Conservation (phyloP, 1,140 invertebrate genomes). For the Neotoxoptera formosana region DNA sequence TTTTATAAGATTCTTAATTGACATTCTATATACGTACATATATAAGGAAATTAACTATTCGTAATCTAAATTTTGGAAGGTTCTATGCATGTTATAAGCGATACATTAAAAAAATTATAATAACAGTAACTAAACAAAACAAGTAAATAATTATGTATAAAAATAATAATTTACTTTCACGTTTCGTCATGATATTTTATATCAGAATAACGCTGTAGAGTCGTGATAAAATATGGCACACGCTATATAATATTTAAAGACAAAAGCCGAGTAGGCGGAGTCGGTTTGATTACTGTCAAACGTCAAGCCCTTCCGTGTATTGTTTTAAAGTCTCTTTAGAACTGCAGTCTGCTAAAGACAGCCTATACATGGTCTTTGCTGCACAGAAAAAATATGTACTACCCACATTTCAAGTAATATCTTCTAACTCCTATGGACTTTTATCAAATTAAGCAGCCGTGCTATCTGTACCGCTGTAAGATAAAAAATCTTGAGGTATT, state of each 20-base stretch:
- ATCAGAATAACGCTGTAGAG: slow-evolving; percentile 23
- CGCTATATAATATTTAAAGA: slow-evolving; percentile 49
- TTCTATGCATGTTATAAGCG: neutral
- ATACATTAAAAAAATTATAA: neutral
- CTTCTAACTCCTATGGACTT: slow-evolving; percentile 13
- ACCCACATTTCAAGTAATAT: neutral
- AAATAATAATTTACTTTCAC: slow-evolving; percentile 4
- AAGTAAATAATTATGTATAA: neutral
- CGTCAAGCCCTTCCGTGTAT: slow-evolving; percentile 44
- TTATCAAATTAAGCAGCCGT: slow-evolving; percentile 57
- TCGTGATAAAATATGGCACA: slow-evolving; percentile 19
- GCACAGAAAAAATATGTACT: slow-evolving; percentile 10
- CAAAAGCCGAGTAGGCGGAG: slow-evolving; percentile 49
- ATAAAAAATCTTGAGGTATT: slow-evolving; percentile 57
- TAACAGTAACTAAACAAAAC: neutral
- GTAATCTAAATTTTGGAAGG: neutral
- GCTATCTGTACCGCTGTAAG: slow-evolving; percentile 57
- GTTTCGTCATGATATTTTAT: neutral
- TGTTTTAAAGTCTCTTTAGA: slow-evolving; percentile 35
- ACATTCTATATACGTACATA: neutral
- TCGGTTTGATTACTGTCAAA: slow-evolving; percentile 47
- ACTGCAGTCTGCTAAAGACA: neutral
- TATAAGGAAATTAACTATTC: neutral
- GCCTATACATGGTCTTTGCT: neutral
- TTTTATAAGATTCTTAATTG: neutral